Percentiles rank a stretch among this genome's conserved stretches.
phyloP scores from a whole-genome alignment of 2,888 invertebrate species.

The Ectobius pallidus region DNA sequence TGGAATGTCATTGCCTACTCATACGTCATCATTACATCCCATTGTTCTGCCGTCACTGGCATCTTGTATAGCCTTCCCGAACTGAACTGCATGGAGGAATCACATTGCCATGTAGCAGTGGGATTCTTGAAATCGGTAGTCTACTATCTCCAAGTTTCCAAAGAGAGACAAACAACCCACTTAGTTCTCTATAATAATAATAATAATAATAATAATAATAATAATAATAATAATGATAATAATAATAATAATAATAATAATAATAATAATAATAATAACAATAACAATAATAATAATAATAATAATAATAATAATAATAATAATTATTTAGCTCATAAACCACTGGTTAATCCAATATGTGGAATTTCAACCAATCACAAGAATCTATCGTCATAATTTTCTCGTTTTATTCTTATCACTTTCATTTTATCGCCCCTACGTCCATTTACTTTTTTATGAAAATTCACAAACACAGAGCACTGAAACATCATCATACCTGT shows the following conservation, averaged over 20 bases:
- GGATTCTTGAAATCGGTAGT: neutral
- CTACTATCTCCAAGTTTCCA: no score
- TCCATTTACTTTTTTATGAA: no score
- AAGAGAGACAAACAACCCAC: no score
- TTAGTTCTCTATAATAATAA: no score
- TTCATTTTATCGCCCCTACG: no score
- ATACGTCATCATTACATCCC: neutral
- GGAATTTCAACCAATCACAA: no score
- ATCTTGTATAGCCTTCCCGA: neutral
- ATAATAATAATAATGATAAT: neutral
- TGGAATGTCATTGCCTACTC: neutral
- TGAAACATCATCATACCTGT: no score
- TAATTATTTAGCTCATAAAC: no score
- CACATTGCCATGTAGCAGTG: neutral
- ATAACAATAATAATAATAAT: neutral
- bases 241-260: neutral
- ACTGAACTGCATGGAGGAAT: neutral
- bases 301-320: neutral
- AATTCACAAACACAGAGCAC: no score
- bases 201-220: neutral
- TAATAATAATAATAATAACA: neutral
- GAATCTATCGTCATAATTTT: no score
- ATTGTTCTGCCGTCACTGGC: slow-evolving; percentile 23
- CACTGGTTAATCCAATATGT: no score
- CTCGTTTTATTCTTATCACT: no score